These are phyloP conservation scores for Trissolcus basalis DNA, from an alignment of 1,140 invertebrate genomes.

Conservation along the genomic window DNA sequence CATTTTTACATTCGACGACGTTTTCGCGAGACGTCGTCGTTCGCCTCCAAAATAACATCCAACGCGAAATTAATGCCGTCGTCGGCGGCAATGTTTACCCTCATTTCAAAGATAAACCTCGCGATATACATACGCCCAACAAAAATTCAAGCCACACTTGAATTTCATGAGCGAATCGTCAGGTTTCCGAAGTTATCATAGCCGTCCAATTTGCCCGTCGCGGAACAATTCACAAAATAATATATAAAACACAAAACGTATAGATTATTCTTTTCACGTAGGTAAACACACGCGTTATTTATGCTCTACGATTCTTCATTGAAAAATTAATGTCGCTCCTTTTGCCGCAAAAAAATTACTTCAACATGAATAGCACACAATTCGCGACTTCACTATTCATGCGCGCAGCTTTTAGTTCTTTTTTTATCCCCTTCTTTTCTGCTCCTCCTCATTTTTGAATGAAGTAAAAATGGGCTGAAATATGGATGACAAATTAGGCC, in stretches of 20 bases:
- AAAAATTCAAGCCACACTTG: constrained; percentile 20
- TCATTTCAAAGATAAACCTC: constrained; percentile 46
- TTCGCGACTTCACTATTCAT: too few species aligned
- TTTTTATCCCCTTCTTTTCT: too few species aligned
- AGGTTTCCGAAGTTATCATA: constrained; percentile 3
- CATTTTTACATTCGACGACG: constrained; percentile 15
- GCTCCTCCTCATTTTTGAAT: too few species aligned
- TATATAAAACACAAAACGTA: background rate
- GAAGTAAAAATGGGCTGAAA: too few species aligned
- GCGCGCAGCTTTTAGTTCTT: too few species aligned
- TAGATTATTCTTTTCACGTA: background rate
- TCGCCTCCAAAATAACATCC: constrained; percentile 35
- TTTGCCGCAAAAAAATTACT: too few species aligned
- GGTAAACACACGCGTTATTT: constrained; percentile 3
- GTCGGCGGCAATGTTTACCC: constrained; percentile 28
- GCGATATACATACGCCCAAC: constrained; percentile 1
- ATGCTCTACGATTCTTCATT: background rate
- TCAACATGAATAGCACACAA: too few species aligned
- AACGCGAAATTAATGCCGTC: constrained; percentile 26
- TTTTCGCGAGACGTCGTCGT: constrained; percentile 8
- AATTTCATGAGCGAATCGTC: constrained; percentile 9
- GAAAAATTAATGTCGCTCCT: too few species aligned
- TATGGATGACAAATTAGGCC: too few species aligned
- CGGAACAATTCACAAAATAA: constrained; percentile 1
- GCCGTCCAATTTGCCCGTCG: background rate